Evolutionary conservation across 2,797 vertebrate species (phyloP).

Genomic region (Rousettus madagascariensis): DNA sequence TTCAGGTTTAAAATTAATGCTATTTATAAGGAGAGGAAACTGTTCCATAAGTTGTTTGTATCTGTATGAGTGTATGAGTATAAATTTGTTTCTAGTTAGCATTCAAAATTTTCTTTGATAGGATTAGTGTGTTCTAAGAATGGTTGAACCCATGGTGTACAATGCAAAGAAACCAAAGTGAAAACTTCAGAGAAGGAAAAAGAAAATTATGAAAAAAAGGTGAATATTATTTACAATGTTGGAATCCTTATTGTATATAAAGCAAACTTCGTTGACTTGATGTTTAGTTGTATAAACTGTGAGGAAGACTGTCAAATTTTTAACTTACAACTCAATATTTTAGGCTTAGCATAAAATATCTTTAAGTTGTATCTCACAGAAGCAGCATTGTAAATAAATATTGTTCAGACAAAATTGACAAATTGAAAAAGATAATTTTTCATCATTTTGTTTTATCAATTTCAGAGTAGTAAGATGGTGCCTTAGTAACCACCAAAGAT

Average conservation of each 20-base stretch:
- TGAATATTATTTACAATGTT: slow-evolving; percentile 1
- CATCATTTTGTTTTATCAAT: not conserved
- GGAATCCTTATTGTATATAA: not conserved
- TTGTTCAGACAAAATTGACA: not conserved
- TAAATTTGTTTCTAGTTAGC: not conserved
- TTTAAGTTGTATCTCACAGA: not conserved
- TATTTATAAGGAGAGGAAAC: not conserved
- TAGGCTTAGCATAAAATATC: not conserved
- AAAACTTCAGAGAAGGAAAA: not conserved
- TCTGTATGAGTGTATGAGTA: not conserved
- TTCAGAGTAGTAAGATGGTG: not conserved
- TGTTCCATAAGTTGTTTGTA: not conserved
- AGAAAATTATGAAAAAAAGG: not conserved
- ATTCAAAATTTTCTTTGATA: not conserved
- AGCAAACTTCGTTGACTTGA: not conserved
- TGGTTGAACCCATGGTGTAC: not conserved
- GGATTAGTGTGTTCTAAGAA: not conserved
- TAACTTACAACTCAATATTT: not conserved
- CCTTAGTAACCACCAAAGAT: not conserved
- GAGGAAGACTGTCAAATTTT: not conserved
- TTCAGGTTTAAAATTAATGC: slow-evolving; percentile 6
- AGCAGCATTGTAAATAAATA: not conserved
- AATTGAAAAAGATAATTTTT: not conserved
- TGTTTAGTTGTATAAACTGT: not conserved
- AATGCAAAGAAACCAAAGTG: not conserved